Evolutionary conservation across 2,113 vertebrate genomes (phyloP).

Genomic region (Accipiter virgatus): DNA sequence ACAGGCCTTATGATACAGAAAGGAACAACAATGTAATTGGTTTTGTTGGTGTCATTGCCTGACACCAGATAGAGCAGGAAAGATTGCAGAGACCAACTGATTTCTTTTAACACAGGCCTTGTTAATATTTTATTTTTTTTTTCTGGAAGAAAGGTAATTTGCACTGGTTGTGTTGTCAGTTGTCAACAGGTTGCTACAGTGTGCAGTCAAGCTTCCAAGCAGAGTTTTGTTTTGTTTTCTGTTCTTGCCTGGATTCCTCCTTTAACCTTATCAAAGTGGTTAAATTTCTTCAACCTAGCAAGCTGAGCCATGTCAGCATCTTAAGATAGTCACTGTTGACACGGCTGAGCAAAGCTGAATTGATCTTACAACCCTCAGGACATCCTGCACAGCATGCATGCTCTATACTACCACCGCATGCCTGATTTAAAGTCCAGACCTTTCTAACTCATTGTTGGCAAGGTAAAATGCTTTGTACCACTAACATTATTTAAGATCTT

Average conservation of each 20-base stretch:
- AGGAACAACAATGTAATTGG: background rate
- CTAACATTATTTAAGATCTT: background rate
- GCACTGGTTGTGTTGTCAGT: conserved; percentile 4
- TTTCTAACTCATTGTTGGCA: background rate
- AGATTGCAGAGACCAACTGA: background rate
- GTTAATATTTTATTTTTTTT: background rate
- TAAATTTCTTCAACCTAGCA: conserved; percentile 72
- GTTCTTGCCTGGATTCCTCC: conserved; percentile 48
- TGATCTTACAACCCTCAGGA: conserved; percentile 67
- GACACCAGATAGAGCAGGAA: background rate
- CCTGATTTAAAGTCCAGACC: conserved; percentile 52
- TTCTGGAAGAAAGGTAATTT: background rate
- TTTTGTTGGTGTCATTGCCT: background rate
- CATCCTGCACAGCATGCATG: background rate
- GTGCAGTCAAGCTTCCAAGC: conserved; percentile 55
- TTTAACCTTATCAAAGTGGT: conserved; percentile 78
- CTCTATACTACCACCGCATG: background rate
- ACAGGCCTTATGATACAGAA: background rate
- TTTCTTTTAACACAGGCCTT: background rate
- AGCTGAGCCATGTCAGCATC: conserved; percentile 69
- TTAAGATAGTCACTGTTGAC: conserved; percentile 62
- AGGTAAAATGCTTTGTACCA: conserved; percentile 7
- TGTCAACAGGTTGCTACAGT: background rate
- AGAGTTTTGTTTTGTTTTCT: conserved; percentile 61
- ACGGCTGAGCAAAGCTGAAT: conserved; percentile 64